Base-by-base conservation (phyloP, 2,797 vertebrate species). In the Cyclopterus lumpus region DNA sequence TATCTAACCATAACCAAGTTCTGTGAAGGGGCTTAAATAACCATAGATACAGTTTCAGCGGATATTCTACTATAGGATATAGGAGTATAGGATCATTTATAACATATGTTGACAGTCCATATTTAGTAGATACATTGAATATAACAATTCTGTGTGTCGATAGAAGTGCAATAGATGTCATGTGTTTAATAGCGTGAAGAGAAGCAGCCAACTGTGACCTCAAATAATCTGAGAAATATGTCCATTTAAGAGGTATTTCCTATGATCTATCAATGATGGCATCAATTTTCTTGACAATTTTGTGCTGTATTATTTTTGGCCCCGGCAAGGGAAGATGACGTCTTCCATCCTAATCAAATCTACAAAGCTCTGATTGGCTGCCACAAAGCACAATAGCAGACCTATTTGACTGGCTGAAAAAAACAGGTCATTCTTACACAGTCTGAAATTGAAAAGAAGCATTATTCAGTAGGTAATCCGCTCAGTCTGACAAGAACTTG, bases 401-500 rank as follows among this genome's bases (percentile, higher is more conserved):
- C 26, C 36, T 53, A 51, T 34, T 34, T 61, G n/a, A 53, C 32
- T 53, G 4, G 2, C 34, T 51, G 10, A 60, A 73, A 54, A 8
- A 51, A 48, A 53, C 28, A 55, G 63, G n/a, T 64, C 9, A 30
- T 20, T 49, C 3, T 32, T 26, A 51, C 12, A 22, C 24, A 4
- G 1, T 30, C 18, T 59, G 15, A 18, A 75, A 42, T 68, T n/a
- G 58, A 67, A 51, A 59, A 57, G 7, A 30, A 61, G 11, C 16
- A 38, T 72, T 62, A 51, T 38, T 76, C 26, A 57, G 51, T 11
- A 10, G 30, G 34, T 24, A 58, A 67, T 54, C 32, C 3, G n/a
- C 20, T 7, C 28, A 36, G 16, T 72, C 15, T 54, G 49, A 9
- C 20, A 65, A 61, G 7, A 32, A 55, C 10, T 55, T 30, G n/a